These are phyloP conservation scores for Villa cingulata DNA, from an alignment of 2,888 invertebrate genomes.

Conservation along the genomic window DNA sequence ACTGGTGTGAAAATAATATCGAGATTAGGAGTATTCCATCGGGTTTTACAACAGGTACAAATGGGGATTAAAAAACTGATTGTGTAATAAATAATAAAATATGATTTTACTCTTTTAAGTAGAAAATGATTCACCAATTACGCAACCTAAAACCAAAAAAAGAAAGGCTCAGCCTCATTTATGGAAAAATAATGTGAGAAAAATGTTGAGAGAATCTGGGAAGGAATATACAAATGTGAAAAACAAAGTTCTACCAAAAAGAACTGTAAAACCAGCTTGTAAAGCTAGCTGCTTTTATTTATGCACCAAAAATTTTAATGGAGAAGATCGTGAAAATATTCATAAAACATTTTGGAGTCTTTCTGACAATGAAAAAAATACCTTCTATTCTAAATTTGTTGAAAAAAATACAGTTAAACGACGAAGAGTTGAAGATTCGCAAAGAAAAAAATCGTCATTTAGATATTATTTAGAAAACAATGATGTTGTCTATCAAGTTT, in stretches of 20 bases:
- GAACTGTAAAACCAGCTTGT: conserved; percentile 2
- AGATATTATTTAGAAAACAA: conserved; percentile 7
- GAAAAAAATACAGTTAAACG: conserved; percentile 3
- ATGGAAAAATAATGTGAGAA: conserved; percentile 7
- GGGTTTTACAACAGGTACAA: too few relatives aligned
- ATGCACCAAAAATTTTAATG: conserved; percentile 5
- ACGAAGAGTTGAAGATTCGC: conserved; percentile 4
- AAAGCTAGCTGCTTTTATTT: conserved; percentile 5
- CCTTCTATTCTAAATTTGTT: conserved; percentile 7
- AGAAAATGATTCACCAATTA: conserved; percentile 3
- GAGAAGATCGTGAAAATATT: conserved; percentile 2
- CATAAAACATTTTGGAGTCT: conserved; percentile 6
- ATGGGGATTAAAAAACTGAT: too few relatives aligned
- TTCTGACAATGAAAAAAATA: conserved; percentile 3
- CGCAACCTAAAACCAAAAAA: conserved; percentile 8
- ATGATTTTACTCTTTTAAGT: too few relatives aligned
- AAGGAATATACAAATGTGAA: conserved; percentile 5
- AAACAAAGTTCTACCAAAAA: conserved; percentile 2
- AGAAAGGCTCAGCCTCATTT: not conserved
- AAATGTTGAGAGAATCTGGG: conserved; percentile 4
- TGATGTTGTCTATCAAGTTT: conserved; percentile 3
- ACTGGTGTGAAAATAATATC: too few relatives aligned
- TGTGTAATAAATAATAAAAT: too few relatives aligned
- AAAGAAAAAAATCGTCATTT: conserved; percentile 5
- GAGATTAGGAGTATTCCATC: too few relatives aligned